phyloP scores from a whole-genome alignment of 2,888 invertebrate genomes.

The Platycnemis pennipes region DNA sequence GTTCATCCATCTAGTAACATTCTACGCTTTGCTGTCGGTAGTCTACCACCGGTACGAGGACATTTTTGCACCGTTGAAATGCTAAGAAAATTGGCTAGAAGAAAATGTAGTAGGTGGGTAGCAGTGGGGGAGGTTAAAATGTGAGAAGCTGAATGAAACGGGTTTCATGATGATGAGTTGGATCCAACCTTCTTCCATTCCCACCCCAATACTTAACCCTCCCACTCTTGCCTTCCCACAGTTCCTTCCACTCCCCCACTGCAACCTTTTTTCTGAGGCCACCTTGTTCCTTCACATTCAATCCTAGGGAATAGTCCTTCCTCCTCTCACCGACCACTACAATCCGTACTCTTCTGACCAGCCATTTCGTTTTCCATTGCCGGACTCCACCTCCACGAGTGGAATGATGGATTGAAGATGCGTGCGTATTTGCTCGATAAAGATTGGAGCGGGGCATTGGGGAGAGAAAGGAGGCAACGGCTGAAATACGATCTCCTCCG shows the following conservation, averaged over 20 bases:
- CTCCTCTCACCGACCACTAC: neutral
- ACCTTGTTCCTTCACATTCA: neutral
- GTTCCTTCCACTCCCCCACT: neutral
- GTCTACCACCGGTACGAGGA: too few species aligned
- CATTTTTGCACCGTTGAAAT: too few species aligned
- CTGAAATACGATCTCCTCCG: neutral
- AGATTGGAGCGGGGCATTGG: neutral
- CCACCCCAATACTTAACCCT: neutral
- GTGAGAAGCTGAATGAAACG: too few species aligned
- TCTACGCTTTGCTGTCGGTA: too few species aligned
- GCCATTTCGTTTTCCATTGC: neutral
- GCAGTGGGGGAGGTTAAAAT: too few species aligned
- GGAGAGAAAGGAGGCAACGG: neutral
- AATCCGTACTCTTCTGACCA: neutral
- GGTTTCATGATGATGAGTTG: too few species aligned
- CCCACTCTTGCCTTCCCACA: neutral
- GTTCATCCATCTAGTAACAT: too few species aligned
- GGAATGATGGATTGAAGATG: neutral
- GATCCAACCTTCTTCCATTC: neutral
- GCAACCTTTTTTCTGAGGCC: neutral
- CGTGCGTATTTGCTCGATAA: neutral
- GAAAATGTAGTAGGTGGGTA: too few species aligned
- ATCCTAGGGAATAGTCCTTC: neutral
- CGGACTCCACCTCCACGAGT: neutral
- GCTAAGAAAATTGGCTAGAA: too few species aligned